Conservation (phyloP, 2,888 invertebrate genomes). For the Leptinotarsa juncta region DNA sequence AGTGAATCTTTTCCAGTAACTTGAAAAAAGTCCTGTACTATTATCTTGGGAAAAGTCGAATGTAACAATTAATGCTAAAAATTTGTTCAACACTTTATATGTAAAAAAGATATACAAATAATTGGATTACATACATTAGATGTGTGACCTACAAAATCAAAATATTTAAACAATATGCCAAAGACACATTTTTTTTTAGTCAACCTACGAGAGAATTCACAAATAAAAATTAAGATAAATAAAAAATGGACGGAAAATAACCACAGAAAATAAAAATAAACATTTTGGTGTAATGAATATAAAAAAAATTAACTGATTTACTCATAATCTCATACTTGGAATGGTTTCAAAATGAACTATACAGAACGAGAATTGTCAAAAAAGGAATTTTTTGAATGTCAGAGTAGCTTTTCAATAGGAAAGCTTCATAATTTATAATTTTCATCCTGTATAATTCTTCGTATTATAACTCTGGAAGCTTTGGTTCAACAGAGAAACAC, state of each 20-base stretch:
- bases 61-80: not conserved
- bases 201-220: not conserved
- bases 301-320: constrained; percentile 7
- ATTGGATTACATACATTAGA: constrained; percentile 21
- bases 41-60: no score
- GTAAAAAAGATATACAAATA: constrained; percentile 29
- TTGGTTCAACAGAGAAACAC: not conserved
- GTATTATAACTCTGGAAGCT: not conserved
- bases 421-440: not conserved
- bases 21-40: no score
- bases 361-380: not conserved
- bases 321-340: not conserved
- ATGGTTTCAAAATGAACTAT: constrained; percentile 13
- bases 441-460: not conserved
- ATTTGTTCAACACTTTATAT: constrained; percentile 29
- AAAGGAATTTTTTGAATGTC: not conserved
- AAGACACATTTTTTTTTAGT: constrained; percentile 21
- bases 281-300: constrained; percentile 24
- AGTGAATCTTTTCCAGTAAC: no score
- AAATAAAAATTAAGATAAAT: constrained; percentile 36
- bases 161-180: constrained; percentile 24
- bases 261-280: constrained; percentile 25
- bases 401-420: not conserved
- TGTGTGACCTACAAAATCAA: not conserved
- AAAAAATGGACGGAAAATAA: constrained; percentile 44